Percentiles rank a stretch among this genome's conserved stretches.
Conservation (phyloP, 2,888 invertebrate species). For the Philhelius pedissequus region DNA sequence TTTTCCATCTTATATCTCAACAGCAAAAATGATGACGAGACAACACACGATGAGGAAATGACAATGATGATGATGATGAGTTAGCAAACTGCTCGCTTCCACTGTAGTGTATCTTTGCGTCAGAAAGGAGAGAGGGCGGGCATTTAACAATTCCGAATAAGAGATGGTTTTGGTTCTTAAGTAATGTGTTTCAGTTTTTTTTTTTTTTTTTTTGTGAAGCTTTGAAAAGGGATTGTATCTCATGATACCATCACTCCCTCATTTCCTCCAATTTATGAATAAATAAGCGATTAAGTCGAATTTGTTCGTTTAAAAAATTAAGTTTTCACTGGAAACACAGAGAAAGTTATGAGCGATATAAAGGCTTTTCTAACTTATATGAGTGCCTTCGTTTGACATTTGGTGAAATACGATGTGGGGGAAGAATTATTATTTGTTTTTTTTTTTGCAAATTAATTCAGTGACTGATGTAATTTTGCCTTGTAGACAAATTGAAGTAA, state of each 20-base stretch:
- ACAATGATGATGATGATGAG: constrained; percentile 54
- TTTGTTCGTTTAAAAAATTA: constrained; percentile 29
- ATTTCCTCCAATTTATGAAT: constrained; percentile 12
- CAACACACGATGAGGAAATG: constrained; percentile 24
- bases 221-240: too few species aligned
- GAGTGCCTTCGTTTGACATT: neutral
- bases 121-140: neutral
- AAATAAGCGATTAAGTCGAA: constrained; percentile 31
- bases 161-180: neutral
- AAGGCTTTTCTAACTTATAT: neutral
- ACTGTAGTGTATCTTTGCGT: neutral
- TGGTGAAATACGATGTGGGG: neutral
- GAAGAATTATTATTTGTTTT: neutral
- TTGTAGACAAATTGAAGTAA: neutral
- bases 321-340: neutral
- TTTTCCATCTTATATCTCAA: constrained; percentile 10
- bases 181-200: neutral
- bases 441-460: neutral
- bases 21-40: constrained; percentile 49
- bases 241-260: neutral
- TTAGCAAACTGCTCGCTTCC: constrained; percentile 25
- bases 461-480: neutral
- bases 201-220: too few species aligned
- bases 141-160: constrained; percentile 34
- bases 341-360: neutral